Conservation (phyloP, 2,113 vertebrate genomes). For the Cyprinodon variegatus region DNA sequence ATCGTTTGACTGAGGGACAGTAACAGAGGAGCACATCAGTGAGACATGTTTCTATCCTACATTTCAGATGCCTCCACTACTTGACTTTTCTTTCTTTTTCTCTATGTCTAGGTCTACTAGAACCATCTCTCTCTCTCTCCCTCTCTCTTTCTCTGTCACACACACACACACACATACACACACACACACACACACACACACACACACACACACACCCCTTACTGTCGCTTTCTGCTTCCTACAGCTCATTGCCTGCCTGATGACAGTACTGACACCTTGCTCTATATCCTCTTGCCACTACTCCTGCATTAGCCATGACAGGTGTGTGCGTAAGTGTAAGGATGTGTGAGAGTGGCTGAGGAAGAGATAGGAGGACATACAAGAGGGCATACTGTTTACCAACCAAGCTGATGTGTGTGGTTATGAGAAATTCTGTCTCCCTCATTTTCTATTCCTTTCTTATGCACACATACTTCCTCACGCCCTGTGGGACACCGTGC, state of each 20-base stretch:
- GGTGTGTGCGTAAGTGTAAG: conserved; percentile 27
- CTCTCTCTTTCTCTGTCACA: not conserved
- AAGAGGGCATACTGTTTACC: conserved; percentile 40
- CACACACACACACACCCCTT: conserved; percentile 8
- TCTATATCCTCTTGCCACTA: conserved; percentile 42
- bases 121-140: not conserved
- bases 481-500: conserved; percentile 12
- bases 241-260: conserved; percentile 56
- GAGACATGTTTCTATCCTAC: not conserved
- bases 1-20: conserved; percentile 9
- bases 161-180: not conserved
- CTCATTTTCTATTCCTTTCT: not conserved
- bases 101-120: not conserved
- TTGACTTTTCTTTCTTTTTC: conserved; percentile 23
- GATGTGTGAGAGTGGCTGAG: conserved; percentile 11
- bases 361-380: conserved; percentile 3
- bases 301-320: conserved; percentile 58
- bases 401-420: conserved; percentile 21
- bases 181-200: conserved; percentile 10
- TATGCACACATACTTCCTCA: conserved; percentile 9
- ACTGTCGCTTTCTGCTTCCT: conserved; percentile 42
- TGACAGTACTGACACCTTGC: conserved; percentile 67
- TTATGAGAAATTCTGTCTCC: not conserved
- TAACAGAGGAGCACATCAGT: not conserved
- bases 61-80: conserved; percentile 15